A percentile compares a stretch with the other conserved stretches of the same genome.
Conservation (phyloP, 2,888 invertebrate genomes). For the Hoplodrina ambigua region DNA sequence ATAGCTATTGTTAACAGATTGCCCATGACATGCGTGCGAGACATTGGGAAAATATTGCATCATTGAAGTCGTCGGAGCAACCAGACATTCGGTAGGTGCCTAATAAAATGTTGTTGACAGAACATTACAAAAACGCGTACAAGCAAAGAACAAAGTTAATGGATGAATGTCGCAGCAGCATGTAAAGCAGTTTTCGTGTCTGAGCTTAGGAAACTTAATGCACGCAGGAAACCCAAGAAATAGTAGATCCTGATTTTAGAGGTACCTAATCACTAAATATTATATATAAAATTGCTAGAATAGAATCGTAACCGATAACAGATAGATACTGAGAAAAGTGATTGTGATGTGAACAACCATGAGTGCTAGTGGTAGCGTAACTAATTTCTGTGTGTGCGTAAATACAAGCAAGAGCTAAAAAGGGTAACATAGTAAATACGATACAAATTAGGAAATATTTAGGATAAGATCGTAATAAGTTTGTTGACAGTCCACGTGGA, state of each 20-base stretch:
- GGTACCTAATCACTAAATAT: constrained; percentile 21
- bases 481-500: constrained; percentile 35
- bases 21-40: background rate
- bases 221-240: constrained; percentile 3
- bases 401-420: background rate
- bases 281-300: background rate
- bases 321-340: constrained; percentile 13
- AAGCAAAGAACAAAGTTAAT: background rate
- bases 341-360: background rate
- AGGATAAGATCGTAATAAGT: constrained; percentile 24
- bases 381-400: background rate
- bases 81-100: constrained; percentile 12
- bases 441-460: constrained; percentile 1
- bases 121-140: background rate
- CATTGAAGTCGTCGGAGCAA: background rate
- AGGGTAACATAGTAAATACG: constrained; percentile 25
- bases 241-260: background rate
- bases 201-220: background rate
- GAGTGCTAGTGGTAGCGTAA: constrained; percentile 2
- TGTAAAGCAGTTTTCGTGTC: constrained; percentile 3
- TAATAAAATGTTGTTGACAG: constrained; percentile 30
- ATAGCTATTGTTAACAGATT: constrained; percentile 40
- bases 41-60: constrained; percentile 7
- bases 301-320: constrained; percentile 43
- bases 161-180: background rate